Base-by-base conservation (phyloP, 2,797 vertebrate species). In the Semotilus atromaculatus region DNA sequence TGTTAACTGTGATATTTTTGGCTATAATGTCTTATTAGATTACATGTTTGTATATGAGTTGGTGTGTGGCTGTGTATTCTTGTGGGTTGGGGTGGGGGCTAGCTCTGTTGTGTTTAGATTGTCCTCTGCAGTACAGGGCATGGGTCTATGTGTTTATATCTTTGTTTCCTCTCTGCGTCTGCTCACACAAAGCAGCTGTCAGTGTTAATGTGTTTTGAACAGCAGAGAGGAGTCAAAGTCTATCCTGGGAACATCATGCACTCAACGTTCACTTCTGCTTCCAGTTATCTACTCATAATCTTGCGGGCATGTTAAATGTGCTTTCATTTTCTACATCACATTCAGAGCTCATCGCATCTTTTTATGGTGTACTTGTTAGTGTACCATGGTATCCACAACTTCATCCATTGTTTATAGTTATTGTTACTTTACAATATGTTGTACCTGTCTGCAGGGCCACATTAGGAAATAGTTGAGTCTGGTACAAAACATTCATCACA, bases 131-230 rank as follows among this genome's bases (percentile, higher is more conserved):
- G 62, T 55, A 79, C 70, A 71, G 81, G 79, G 66, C 29, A 66
- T 66, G 81, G 81, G 84, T 60, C 64, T 78, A 70, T 84, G 82
- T 89, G 88, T 88, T 88, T 89, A 89, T 83, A 88, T 88, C 84
- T 82, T 82, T 68, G 71, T 89, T 86, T 88, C 87, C 82, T 75
- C 76, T 81, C 86, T 89, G 88, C 48, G 82, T 78, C 87, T 86
- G 86, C 86, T 89, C 88, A 87, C 74, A 86, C 86, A 86, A 79
- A 85, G 86, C 82, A 82, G 80, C 79, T 86, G 88, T 85, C 81
- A 85, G 77, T 70, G 85, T 81, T 85, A 81, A 88, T 85, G 84
- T 84, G 82, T 88, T 88, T 88, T 88, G 66, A 74, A 75, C 58
- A 66, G 86, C 62, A 66, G 79, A 88, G 62, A 36, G 80, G 73